Evolutionary conservation across 1,140 invertebrate genomes (phyloP), one percentile per base, ranked within the genome.

Genomic region (Delia radicum): DNA sequence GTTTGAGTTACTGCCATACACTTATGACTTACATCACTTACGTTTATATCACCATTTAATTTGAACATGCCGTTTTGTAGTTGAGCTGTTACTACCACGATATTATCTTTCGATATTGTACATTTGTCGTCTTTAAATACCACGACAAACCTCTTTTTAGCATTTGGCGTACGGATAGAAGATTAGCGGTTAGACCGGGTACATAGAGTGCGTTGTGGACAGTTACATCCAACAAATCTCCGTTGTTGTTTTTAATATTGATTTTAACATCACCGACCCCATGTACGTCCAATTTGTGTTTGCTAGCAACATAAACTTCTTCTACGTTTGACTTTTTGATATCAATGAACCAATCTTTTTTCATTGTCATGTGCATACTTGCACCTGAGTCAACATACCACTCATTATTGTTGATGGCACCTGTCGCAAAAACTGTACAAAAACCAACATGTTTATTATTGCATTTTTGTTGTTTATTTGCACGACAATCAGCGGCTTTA

Each of bases 381-480:
- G 27, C 48, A n/a, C 72, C 46, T 2, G 42, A 74, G 18, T 74
- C 24, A 29, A 74, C 27, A 55, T 27, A 61, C 72, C 46, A 74
- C 3, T 74, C 72, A 10, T 18, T 42, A 28, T 18, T 5, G 28
- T 61, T 74, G 10, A 10, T 74, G 37, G 13, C 27, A 18, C 13
- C 37, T 2, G 48, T 29, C 8, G 37, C 12, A 31, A 28, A 27
- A 24, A 61, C 29, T 42, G 72, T n/a, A n/a, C n/a, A 61, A 33
- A 74, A 74, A 28, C 27, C 48, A 65, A 27, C 28, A 15, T 61
- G 15, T 13, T 18, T 74, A 29, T 55, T 61, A 18, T 3, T 29
- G 27, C 7, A 8, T 7, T n/a, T 3, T 28, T 33, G 55, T 6
- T 27, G 29, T 8, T 8, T 15, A 13, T 48, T 33, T 48, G 46